phyloP scores from a whole-genome alignment of 2,888 invertebrate species.

The Lottia gigantea region DNA sequence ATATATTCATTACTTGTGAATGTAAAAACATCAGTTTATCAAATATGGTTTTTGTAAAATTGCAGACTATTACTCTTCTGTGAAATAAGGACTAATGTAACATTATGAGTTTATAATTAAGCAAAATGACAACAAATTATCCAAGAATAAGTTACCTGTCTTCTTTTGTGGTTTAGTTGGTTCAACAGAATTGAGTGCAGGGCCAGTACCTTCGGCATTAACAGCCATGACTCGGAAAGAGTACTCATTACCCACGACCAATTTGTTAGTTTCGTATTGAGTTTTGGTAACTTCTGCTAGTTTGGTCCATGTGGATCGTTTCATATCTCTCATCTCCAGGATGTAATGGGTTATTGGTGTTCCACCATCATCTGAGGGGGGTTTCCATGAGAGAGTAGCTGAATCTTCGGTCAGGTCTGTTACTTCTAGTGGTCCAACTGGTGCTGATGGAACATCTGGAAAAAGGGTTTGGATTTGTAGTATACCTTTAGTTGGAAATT shows the following conservation, averaged over 20 bases:
- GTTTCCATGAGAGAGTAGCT: constrained; percentile 52
- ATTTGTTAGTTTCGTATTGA: constrained; percentile 22
- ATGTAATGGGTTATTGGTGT: constrained; percentile 50
- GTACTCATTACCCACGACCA: constrained; percentile 77
- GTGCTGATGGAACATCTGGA: constrained; percentile 45
- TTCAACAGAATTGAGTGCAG: constrained; percentile 24
- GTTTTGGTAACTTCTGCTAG: constrained; percentile 27
- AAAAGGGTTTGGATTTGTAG: too few relatives aligned
- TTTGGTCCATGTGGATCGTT: constrained; percentile 23
- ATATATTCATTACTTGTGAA: too few relatives aligned
- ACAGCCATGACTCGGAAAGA: constrained; percentile 87
- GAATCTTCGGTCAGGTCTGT: constrained; percentile 39
- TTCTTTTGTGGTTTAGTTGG: constrained; percentile 27
- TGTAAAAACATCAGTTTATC: too few relatives aligned
- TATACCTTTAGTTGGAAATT: too few relatives aligned
- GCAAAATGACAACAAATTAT: background rate
- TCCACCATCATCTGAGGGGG: constrained; percentile 55
- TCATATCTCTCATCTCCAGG: constrained; percentile 73
- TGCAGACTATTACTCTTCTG: too few relatives aligned
- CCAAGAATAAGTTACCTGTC: constrained; percentile 15
- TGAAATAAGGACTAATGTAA: too few relatives aligned
- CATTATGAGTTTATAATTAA: background rate
- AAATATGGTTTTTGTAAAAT: too few relatives aligned
- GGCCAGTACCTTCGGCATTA: constrained; percentile 83
- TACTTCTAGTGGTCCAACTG: constrained; percentile 32